Percentiles rank a stretch among this genome's conserved stretches.
Evolutionary conservation across 2,113 vertebrate species (phyloP).

Genomic region (Odocoileus virginianus): DNA sequence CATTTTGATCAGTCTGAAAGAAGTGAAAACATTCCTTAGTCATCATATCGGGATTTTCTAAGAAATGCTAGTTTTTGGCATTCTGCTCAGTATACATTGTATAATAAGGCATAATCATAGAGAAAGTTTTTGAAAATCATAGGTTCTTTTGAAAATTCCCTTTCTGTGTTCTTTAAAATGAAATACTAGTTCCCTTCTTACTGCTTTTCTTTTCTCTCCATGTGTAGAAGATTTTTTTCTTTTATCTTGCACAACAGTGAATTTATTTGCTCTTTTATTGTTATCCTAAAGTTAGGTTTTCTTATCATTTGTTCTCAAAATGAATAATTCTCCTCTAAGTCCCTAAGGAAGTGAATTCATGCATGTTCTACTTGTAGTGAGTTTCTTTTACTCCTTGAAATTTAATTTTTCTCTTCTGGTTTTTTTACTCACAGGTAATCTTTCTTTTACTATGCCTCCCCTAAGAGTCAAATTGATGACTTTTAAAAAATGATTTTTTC

Average conservation of each 20-base stretch:
- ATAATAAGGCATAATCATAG: neutral
- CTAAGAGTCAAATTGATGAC: neutral
- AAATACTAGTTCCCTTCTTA: neutral
- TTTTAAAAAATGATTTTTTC: neutral
- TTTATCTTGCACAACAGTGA: neutral
- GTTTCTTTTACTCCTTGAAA: neutral
- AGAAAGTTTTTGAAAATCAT: neutral
- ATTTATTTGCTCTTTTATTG: constrained; percentile 13
- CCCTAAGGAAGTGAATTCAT: neutral
- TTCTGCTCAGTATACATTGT: neutral
- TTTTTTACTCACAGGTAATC: neutral
- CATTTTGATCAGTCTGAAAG: neutral
- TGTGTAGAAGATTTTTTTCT: neutral
- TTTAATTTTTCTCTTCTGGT: neutral
- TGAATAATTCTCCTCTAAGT: neutral
- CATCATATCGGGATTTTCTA: neutral
- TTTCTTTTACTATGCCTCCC: neutral
- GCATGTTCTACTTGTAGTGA: neutral
- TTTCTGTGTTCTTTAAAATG: neutral
- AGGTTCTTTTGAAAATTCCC: neutral
- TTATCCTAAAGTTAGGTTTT: constrained; percentile 28
- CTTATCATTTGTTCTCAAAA: neutral
- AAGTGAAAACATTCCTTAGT: neutral
- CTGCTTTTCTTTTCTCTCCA: neutral
- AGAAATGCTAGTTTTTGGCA: neutral